A percentile compares a stretch with the other conserved stretches of the same genome.
Evolutionary conservation across 2,888 invertebrate species (phyloP).

Genomic region (Julus scandinavius): DNA sequence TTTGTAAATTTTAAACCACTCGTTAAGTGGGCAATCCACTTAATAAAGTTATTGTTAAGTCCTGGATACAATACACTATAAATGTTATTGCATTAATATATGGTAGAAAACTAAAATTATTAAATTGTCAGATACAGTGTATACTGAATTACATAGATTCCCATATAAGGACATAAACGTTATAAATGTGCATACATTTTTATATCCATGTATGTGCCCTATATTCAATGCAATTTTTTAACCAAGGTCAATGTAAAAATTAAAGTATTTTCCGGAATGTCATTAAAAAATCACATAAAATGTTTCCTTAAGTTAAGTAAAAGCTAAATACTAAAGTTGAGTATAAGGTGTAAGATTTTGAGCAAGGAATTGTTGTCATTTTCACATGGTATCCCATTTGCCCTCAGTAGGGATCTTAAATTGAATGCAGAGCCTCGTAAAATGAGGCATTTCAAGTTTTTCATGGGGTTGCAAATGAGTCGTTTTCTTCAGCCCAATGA

Average conservation of each 20-base stretch:
- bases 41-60: too few relatives aligned
- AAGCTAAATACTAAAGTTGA: neutral
- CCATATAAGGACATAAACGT: too few relatives aligned
- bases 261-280: neutral
- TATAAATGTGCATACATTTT: too few relatives aligned
- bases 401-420: constrained; percentile 18
- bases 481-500: constrained; percentile 34
- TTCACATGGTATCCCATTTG: neutral
- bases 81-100: too few relatives aligned
- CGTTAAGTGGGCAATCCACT: too few relatives aligned
- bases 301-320: neutral
- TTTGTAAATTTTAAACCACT: too few relatives aligned
- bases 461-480: constrained; percentile 43
- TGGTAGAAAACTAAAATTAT: too few relatives aligned
- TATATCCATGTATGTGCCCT: too few relatives aligned
- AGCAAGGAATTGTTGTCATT: neutral
- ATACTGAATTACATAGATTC: too few relatives aligned
- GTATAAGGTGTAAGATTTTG: neutral
- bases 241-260: neutral
- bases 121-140: too few relatives aligned
- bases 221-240: neutral
- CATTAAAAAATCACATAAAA: neutral
- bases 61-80: too few relatives aligned
- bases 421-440: constrained; percentile 27
- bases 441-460: constrained; percentile 28